Conservation (phyloP, 2,113 vertebrate genomes). For the Tretioscincus oriximinensis region DNA sequence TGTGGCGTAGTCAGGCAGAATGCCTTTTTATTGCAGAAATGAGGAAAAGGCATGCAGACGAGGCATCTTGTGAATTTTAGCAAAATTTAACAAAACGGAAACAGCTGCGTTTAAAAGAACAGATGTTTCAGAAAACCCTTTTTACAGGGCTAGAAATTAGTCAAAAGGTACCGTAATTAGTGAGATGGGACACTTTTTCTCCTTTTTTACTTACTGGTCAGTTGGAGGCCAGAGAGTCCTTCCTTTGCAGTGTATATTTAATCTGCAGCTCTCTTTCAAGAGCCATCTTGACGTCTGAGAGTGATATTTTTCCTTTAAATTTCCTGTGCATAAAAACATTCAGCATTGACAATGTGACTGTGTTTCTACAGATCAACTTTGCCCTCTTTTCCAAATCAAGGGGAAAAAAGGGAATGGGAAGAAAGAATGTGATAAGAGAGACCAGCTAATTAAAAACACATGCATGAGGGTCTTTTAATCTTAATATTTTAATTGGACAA, state of each 20-base stretch:
- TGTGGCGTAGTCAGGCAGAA: no score
- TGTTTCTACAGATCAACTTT: background rate
- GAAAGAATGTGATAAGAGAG: background rate
- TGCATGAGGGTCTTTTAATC: background rate
- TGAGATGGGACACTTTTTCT: background rate
- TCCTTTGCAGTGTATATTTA: background rate
- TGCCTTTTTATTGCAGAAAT: background rate
- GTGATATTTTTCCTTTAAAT: background rate
- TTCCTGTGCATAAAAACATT: background rate
- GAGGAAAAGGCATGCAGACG: background rate
- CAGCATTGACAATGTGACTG: background rate
- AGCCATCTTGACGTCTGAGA: background rate
- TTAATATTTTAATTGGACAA: background rate
- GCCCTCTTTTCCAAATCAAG: background rate
- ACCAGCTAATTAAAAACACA: no score
- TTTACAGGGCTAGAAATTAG: no score
- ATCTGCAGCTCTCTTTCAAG: background rate
- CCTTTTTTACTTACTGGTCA: background rate
- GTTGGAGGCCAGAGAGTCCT: no score
- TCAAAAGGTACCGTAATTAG: background rate
- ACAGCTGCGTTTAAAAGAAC: no score
- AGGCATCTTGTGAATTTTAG: background rate
- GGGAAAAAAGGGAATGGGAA: background rate
- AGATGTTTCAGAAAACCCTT: no score
- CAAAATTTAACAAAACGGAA: background rate